Evolutionary conservation across 2,888 invertebrate genomes (phyloP).

Genomic region (Agrenia bidenticulata): DNA sequence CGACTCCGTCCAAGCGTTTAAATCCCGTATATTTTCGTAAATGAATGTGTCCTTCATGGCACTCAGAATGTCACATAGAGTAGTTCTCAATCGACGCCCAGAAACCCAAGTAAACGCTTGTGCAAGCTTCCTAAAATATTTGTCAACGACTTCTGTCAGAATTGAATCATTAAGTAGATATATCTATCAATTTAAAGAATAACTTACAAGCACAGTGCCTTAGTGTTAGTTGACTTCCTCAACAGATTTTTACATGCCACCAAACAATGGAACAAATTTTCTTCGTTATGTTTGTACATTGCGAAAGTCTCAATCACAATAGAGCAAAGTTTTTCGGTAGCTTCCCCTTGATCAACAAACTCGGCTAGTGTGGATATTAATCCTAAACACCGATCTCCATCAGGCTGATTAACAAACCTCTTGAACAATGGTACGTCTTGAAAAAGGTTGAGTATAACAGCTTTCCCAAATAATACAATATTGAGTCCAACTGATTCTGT

Average conservation of each 20-base stretch:
- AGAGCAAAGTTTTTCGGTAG: constrained; percentile 30
- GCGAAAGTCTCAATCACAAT: constrained; percentile 41
- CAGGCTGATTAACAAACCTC: constrained; percentile 29
- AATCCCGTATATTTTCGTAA: constrained; percentile 28
- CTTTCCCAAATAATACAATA: constrained; percentile 33
- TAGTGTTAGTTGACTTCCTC: constrained; percentile 16
- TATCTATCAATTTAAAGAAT: neutral
- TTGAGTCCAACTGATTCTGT: constrained; percentile 34
- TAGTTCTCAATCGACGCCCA: constrained; percentile 35
- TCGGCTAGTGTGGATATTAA: constrained; percentile 36
- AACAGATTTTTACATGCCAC: constrained; percentile 34
- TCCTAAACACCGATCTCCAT: constrained; percentile 28
- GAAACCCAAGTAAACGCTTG: constrained; percentile 35
- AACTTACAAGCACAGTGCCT: constrained; percentile 32
- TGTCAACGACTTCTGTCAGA: neutral
- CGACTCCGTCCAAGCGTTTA: constrained; percentile 33
- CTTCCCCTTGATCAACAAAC: constrained; percentile 26
- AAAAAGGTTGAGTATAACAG: constrained; percentile 38
- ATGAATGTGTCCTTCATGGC: constrained; percentile 17
- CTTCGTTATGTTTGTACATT: constrained; percentile 41
- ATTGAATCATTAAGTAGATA: neutral
- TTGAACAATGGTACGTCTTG: constrained; percentile 35
- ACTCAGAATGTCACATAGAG: constrained; percentile 30
- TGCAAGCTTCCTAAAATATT: constrained; percentile 33
- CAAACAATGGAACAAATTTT: constrained; percentile 41